Evolutionary conservation across 1,140 invertebrate genomes (phyloP).

Genomic region (Cyphomyrmex costatus): DNA sequence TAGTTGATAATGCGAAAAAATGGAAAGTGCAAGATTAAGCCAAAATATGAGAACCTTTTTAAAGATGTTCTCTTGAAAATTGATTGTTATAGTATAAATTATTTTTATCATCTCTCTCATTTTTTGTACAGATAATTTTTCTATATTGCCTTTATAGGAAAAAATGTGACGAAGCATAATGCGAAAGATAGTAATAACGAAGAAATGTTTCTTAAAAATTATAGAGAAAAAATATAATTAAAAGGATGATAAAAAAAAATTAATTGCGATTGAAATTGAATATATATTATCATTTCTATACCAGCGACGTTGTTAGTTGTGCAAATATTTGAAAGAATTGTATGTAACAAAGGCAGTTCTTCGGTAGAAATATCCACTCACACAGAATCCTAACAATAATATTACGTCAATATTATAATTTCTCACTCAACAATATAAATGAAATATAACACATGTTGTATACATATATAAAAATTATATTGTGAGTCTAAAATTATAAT

Average conservation of each 20-base stretch:
- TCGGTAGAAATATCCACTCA: neutral
- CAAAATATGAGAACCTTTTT: too few species aligned
- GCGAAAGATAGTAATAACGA: neutral
- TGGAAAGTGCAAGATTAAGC: neutral
- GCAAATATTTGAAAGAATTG: constrained; percentile 6
- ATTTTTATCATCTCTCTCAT: constrained; percentile 11
- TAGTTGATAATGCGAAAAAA: neutral
- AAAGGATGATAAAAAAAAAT: constrained; percentile 25
- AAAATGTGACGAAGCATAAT: neutral
- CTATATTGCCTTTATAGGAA: neutral
- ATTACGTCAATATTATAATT: too few species aligned
- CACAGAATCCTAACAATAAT: too few species aligned
- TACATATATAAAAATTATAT: too few species aligned
- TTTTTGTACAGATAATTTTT: constrained; percentile 4
- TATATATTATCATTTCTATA: constrained; percentile 1
- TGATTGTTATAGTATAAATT: neutral
- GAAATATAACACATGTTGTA: too few species aligned
- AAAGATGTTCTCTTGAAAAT: neutral
- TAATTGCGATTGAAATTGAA: neutral
- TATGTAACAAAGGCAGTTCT: neutral
- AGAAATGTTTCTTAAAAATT: constrained; percentile 2
- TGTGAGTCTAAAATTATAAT: too few species aligned
- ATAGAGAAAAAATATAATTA: constrained; percentile 20
- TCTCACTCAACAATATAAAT: too few species aligned
- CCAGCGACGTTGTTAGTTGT: neutral